These are phyloP conservation scores for Onychomys leucogaster DNA, from an alignment of 2,797 vertebrate species.

Conservation along the genomic window DNA sequence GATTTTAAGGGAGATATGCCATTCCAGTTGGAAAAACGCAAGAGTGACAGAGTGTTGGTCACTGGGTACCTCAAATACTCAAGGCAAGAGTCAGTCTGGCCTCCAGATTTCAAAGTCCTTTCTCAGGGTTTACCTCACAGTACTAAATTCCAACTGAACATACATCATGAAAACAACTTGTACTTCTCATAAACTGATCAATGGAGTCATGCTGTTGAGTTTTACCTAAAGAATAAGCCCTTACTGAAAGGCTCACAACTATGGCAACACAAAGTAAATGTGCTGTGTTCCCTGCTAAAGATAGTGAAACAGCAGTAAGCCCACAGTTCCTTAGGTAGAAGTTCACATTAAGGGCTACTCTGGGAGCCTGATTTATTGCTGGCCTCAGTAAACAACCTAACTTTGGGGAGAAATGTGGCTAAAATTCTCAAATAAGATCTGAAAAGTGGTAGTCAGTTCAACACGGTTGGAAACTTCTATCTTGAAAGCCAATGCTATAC, in stretches of 20 bases:
- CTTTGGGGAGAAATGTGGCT: not conserved
- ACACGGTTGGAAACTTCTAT: not conserved
- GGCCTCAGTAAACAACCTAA: not conserved
- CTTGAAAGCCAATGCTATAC: not conserved
- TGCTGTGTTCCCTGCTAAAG: conserved; percentile 39
- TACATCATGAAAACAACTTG: not conserved
- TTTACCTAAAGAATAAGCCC: not conserved
- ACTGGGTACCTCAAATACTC: not conserved
- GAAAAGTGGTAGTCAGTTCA: conserved; percentile 4
- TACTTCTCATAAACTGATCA: not conserved
- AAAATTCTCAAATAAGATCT: not conserved
- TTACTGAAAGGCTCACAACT: conserved; percentile 14
- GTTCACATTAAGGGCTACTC: conserved; percentile 38
- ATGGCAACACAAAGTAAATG: not conserved
- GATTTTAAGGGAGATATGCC: not conserved
- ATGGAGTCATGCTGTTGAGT: not conserved
- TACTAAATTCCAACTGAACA: not conserved
- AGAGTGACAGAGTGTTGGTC: not conserved
- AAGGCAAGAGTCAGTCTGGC: not conserved
- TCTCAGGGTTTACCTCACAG: not conserved
- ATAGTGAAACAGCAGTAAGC: not conserved
- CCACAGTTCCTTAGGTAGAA: not conserved
- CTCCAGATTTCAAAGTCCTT: not conserved
- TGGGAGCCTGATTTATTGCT: not conserved
- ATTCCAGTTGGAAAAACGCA: not conserved